Conservation (phyloP, 2,888 invertebrate species). For the Nemoura dubitans region DNA sequence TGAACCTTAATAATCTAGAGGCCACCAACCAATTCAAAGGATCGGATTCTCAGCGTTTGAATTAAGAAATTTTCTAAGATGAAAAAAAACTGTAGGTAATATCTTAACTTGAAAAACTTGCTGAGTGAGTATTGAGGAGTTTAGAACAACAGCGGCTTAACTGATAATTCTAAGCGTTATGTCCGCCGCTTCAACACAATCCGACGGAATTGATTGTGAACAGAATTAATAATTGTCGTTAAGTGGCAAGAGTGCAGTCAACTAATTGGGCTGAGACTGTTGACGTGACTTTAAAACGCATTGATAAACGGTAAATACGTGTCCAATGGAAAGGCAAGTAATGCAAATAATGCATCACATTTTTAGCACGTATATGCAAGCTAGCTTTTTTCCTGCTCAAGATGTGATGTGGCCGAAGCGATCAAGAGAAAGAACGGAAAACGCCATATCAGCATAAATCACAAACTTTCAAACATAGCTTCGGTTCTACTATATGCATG, state of each 20-base stretch:
- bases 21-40: conserved; percentile 39
- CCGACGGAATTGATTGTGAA: neutral
- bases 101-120: conserved; percentile 41
- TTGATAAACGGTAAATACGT: neutral
- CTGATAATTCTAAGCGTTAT: conserved; percentile 2
- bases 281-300: neutral
- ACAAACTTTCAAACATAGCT: neutral
- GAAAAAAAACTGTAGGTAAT: conserved; percentile 39
- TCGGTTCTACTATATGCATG: neutral
- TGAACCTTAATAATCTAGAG: conserved; percentile 46
- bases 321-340: neutral
- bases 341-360: neutral
- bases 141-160: conserved; percentile 31
- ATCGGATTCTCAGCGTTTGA: conserved; percentile 39
- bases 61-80: conserved; percentile 39
- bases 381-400: neutral
- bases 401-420: neutral
- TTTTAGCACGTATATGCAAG: neutral
- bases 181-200: conserved; percentile 5
- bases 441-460: neutral
- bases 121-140: conserved; percentile 32
- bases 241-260: neutral
- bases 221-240: neutral
- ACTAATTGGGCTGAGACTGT: neutral
- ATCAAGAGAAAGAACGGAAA: neutral